These are phyloP conservation scores for Nansenia antarctica DNA, from an alignment of 2,113 vertebrate genomes.

Conservation along the genomic window DNA sequence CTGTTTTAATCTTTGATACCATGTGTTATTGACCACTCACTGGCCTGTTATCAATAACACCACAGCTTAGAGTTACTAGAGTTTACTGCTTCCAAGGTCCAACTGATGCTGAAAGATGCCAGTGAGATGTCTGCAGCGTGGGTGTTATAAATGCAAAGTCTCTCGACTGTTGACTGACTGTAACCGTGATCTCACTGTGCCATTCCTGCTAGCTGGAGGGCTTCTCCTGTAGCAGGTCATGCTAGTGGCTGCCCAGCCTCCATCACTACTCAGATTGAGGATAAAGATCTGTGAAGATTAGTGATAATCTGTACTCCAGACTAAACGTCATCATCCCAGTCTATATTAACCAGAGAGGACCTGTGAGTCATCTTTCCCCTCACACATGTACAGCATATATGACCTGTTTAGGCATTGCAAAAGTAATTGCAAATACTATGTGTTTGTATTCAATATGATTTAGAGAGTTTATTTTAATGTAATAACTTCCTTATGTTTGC, in stretches of 20 bases:
- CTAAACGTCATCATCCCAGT: slow-evolving; percentile 57
- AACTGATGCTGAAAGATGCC: slow-evolving; percentile 6
- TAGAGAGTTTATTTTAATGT: background rate
- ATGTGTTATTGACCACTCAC: background rate
- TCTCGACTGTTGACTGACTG: background rate
- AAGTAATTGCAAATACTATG: background rate
- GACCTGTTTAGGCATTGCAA: background rate
- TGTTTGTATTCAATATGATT: background rate
- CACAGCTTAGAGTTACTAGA: background rate
- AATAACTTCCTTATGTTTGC: background rate
- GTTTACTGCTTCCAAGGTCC: no score
- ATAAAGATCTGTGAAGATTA: slow-evolving; percentile 76
- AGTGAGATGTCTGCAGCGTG: background rate
- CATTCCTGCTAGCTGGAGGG: background rate
- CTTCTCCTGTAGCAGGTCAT: slow-evolving; percentile 18
- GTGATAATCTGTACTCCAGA: slow-evolving; percentile 73
- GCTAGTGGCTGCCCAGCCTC: slow-evolving; percentile 45
- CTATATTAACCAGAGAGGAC: slow-evolving; percentile 50
- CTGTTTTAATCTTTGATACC: background rate
- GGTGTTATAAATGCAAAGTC: background rate
- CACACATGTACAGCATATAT: background rate
- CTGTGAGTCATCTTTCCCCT: slow-evolving; percentile 16
- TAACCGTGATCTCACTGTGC: background rate
- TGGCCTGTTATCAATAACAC: background rate
- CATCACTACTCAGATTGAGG: slow-evolving; percentile 52